A percentile compares a stretch with the other conserved stretches of the same genome.
Conservation (phyloP, 2,888 invertebrate species). For the Troglohyphantes excavatus region DNA sequence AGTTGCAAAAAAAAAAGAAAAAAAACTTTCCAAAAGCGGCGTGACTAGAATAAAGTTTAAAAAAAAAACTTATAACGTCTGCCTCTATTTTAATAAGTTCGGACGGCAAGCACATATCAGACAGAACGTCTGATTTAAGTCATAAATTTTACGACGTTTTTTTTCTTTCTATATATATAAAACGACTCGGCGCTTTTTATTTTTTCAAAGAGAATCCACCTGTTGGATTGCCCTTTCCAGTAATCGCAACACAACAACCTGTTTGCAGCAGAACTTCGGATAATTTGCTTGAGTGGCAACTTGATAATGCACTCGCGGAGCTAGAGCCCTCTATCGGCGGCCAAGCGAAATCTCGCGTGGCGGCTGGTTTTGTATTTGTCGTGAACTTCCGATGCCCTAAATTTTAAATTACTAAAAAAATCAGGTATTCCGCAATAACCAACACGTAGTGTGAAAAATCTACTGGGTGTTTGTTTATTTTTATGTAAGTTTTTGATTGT, state of each 20-base stretch:
- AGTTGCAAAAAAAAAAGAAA: no score
- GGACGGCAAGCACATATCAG: no score
- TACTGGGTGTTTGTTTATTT: neutral
- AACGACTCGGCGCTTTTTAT: neutral
- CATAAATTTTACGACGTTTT: neutral
- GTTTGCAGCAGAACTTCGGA: conserved; percentile 16
- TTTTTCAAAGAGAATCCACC: neutral
- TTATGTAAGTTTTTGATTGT: neutral
- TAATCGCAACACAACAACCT: conserved; percentile 22
- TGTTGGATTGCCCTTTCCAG: neutral
- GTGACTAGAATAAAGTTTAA: no score
- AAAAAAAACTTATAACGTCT: no score
- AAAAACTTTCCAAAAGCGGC: no score
- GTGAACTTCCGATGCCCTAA: conserved; percentile 43
- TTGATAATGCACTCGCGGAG: neutral
- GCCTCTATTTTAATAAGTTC: no score
- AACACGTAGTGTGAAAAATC: conserved; percentile 16
- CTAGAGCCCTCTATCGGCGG: conserved; percentile 54
- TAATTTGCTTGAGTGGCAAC: conserved; percentile 40
- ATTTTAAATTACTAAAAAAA: conserved; percentile 18
- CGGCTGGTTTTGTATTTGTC: conserved; percentile 29
- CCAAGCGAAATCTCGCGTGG: conserved; percentile 61
- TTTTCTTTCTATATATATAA: neutral
- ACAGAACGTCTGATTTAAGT: no score
- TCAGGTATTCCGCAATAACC: neutral